These are phyloP conservation scores for Caretta caretta DNA, from an alignment of 2,113 vertebrate species.

Conservation along the genomic window DNA sequence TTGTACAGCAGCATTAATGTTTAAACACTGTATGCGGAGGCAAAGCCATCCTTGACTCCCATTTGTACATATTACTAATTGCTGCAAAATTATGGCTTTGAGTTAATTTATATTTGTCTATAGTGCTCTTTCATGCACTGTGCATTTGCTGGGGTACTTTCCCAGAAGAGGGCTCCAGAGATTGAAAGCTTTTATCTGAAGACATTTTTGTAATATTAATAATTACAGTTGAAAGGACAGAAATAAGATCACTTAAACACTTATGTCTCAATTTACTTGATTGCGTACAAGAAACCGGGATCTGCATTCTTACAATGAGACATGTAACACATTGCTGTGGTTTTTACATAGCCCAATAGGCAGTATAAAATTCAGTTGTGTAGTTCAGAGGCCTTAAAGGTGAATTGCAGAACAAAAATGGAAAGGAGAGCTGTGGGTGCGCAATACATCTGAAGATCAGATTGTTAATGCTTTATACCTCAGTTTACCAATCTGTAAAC, in stretches of 20 bases:
- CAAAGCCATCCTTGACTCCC: conserved; percentile 46
- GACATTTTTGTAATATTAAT: not conserved
- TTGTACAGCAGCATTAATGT: conserved; percentile 26
- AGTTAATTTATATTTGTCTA: not conserved
- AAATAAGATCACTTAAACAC: not conserved
- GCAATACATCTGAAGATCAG: not conserved
- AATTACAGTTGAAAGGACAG: not conserved
- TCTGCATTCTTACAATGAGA: not conserved
- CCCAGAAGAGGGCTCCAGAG: not conserved
- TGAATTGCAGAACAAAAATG: not conserved
- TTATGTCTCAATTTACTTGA: not conserved
- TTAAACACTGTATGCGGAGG: conserved; percentile 54
- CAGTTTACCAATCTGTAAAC: not conserved
- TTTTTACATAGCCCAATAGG: not conserved
- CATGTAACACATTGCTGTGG: not conserved
- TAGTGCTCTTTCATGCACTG: not conserved
- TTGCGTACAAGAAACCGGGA: not conserved
- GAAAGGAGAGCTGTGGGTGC: not conserved
- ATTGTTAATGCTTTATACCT: not conserved
- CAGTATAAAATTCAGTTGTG: not conserved
- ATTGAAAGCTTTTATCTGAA: not conserved
- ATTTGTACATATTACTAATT: conserved; percentile 53
- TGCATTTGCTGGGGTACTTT: not conserved
- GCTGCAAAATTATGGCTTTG: conserved; percentile 10
- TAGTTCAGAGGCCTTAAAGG: not conserved